phyloP scores from a whole-genome alignment of 2,888 invertebrate genomes.

The Stomorhina lunata region DNA sequence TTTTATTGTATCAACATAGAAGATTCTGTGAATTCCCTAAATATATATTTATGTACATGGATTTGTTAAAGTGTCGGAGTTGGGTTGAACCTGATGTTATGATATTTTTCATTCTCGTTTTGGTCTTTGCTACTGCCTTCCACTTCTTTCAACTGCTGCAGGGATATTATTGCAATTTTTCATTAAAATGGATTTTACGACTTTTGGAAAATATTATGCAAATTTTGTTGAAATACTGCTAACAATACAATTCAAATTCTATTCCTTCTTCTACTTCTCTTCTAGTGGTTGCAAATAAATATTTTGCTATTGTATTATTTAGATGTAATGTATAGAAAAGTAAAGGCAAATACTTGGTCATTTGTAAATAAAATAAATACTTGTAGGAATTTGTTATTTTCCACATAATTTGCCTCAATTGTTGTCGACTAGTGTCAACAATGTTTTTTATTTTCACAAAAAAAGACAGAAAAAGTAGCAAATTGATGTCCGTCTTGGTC shows the following conservation, averaged over 20 bases:
- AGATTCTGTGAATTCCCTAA: neutral
- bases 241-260: neutral
- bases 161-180: conserved; percentile 61
- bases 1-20: too few relatives aligned
- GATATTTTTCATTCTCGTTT: conserved; percentile 17
- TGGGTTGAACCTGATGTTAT: conserved; percentile 49
- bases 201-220: conserved; percentile 59
- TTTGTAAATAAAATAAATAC: conserved; percentile 12
- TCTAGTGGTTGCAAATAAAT: too few relatives aligned
- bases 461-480: conserved; percentile 6
- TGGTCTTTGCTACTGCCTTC: neutral
- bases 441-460: too few relatives aligned
- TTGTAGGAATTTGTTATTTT: conserved; percentile 6
- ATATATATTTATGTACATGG: conserved; percentile 31
- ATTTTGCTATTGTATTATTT: neutral
- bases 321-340: neutral
- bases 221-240: conserved; percentile 41
- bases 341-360: neutral
- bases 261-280: neutral
- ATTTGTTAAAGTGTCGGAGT: neutral
- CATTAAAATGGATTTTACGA: conserved; percentile 61
- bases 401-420: conserved; percentile 22
- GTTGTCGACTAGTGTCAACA: conserved; percentile 1
- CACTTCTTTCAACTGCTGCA: too few relatives aligned
- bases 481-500: too few relatives aligned